Conservation (phyloP, 2,888 invertebrate genomes). For the Venusia cambrica region DNA sequence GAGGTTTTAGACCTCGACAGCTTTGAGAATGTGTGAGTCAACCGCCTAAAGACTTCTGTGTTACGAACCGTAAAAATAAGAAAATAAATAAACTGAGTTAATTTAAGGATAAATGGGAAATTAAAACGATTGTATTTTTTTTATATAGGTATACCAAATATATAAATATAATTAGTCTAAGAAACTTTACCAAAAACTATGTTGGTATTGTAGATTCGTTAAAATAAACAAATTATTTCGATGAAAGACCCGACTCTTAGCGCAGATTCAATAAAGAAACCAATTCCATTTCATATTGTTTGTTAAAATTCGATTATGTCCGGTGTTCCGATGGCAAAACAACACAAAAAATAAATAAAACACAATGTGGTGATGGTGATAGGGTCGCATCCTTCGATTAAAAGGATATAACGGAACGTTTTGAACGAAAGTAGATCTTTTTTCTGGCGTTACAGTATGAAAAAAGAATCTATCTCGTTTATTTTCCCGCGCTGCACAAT, state of each 20-base stretch:
- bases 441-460: conserved; percentile 53
- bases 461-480: conserved; percentile 65
- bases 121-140: too few relatives aligned
- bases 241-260: conserved; percentile 49
- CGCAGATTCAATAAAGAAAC: conserved; percentile 63
- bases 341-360: conserved; percentile 45
- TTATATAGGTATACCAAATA: too few relatives aligned
- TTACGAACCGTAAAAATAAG: conserved; percentile 36
- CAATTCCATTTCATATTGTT: conserved; percentile 75
- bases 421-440: conserved; percentile 57
- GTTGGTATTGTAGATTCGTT: too few relatives aligned
- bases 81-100: conserved; percentile 6
- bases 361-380: conserved; percentile 36
- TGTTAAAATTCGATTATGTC: conserved; percentile 75
- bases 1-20: conserved; percentile 42
- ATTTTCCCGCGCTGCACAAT: conserved; percentile 69
- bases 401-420: conserved; percentile 65
- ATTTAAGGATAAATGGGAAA: too few relatives aligned
- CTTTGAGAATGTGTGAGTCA: conserved; percentile 34
- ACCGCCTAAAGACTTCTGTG: conserved; percentile 49
- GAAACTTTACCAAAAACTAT: too few relatives aligned
- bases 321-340: conserved; percentile 59
- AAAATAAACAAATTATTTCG: too few relatives aligned
- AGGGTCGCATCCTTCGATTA: conserved; percentile 58
- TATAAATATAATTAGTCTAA: too few relatives aligned